Conservation (phyloP, 2,797 vertebrate species). For the Clarias platycephalus region DNA sequence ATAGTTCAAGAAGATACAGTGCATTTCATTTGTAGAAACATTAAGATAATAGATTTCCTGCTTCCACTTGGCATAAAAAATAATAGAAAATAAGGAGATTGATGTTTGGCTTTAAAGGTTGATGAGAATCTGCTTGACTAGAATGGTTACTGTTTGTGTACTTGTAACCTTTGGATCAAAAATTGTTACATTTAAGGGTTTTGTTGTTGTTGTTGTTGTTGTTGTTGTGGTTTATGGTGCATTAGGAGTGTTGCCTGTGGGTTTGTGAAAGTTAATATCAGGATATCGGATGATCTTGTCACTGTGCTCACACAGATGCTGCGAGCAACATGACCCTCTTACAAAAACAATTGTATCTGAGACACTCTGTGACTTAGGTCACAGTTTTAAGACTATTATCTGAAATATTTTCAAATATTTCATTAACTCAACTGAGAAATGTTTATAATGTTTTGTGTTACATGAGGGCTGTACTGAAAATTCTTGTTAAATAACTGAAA, state of each 20-base stretch:
- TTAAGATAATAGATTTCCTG: not conserved
- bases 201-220: not conserved
- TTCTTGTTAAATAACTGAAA: no score
- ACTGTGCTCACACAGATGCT: conserved; percentile 42
- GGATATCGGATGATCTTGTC: conserved; percentile 43
- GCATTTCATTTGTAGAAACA: not conserved
- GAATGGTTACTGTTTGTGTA: not conserved
- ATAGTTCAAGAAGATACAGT: not conserved
- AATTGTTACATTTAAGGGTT: not conserved
- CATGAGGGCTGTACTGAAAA: no score
- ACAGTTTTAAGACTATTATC: not conserved
- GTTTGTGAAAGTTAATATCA: conserved; percentile 45
- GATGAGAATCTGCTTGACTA: not conserved
- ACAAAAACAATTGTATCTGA: conserved; percentile 20
- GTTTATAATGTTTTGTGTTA: not conserved
- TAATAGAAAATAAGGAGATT: not conserved
- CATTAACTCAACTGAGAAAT: not conserved
- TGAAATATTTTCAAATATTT: not conserved
- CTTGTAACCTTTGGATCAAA: no score
- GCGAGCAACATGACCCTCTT: conserved; percentile 51
- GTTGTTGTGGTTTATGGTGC: not conserved
- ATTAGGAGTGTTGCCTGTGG: not conserved
- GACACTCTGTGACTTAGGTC: conserved; percentile 1
- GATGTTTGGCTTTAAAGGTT: not conserved
- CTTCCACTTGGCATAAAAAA: not conserved